Conservation (phyloP, 2,888 invertebrate genomes). For the Pterostichus niger region DNA sequence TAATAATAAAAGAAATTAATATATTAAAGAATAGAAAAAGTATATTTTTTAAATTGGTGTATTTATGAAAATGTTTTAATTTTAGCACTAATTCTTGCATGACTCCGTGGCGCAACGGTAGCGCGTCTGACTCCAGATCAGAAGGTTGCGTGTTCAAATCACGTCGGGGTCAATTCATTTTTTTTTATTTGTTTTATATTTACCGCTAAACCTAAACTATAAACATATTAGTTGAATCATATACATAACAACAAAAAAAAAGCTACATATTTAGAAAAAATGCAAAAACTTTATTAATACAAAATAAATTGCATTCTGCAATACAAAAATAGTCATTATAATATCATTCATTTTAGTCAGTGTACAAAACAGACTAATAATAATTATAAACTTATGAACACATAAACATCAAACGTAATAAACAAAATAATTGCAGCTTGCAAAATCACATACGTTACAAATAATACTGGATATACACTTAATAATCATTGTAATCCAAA, state of each 20-base stretch:
- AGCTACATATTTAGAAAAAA: background rate
- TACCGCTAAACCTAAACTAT: background rate
- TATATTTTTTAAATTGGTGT: too few relatives aligned
- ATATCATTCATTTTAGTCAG: background rate
- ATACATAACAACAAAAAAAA: background rate
- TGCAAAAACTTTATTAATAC: constrained; percentile 21
- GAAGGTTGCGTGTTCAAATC: constrained; percentile 88
- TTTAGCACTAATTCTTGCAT: background rate
- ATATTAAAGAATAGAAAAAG: too few relatives aligned
- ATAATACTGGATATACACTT: background rate
- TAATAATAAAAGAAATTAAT: too few relatives aligned
- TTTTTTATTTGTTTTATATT: constrained; percentile 5
- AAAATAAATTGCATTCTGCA: constrained; percentile 14
- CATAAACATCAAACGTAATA: too few relatives aligned
- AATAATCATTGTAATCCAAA: too few relatives aligned
- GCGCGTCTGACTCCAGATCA: constrained; percentile 99
- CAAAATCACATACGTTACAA: constrained; percentile 22
- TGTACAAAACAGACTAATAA: constrained; percentile 4
- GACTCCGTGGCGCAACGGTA: constrained; percentile 98
- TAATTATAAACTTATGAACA: background rate
- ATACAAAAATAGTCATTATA: too few relatives aligned
- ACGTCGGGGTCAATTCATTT: constrained; percentile 63
- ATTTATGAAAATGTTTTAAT: too few relatives aligned
- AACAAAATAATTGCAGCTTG: constrained; percentile 21
- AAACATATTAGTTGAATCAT: background rate